Conservation (phyloP, 2,888 invertebrate species). For the Odontomyia ornata region DNA sequence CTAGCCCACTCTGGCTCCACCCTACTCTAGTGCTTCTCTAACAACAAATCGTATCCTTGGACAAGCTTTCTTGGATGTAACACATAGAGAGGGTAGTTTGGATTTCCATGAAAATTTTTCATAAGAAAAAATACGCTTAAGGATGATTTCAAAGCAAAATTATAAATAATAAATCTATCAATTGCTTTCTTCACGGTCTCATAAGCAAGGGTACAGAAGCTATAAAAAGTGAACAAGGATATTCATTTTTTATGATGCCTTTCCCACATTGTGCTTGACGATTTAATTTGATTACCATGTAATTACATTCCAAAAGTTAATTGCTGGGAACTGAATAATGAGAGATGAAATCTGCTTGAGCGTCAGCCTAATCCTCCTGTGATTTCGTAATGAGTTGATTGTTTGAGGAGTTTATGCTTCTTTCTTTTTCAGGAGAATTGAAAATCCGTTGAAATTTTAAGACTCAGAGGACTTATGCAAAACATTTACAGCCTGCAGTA, state of each 20-base stretch:
- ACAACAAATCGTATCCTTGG: neutral
- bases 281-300: neutral
- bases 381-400: too few relatives aligned
- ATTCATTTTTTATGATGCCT: neutral
- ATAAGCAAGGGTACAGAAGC: neutral
- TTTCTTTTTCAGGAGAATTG: too few relatives aligned
- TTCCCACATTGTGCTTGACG: neutral
- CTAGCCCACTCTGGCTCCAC: neutral
- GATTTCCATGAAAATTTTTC: neutral
- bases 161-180: constrained; percentile 13
- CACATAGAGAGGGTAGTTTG: neutral
- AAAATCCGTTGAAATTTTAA: too few relatives aligned
- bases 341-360: too few relatives aligned
- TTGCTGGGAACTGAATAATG: neutral
- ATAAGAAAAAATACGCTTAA: neutral
- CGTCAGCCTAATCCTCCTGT: too few relatives aligned
- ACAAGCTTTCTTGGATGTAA: neutral
- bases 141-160: neutral
- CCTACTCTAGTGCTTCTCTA: neutral
- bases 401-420: too few relatives aligned
- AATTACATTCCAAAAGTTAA: neutral
- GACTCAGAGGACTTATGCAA: too few relatives aligned
- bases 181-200: neutral
- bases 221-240: neutral
- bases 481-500: too few relatives aligned